phyloP scores from a whole-genome alignment of 2,113 vertebrate species.

The Macquaria australasica region DNA sequence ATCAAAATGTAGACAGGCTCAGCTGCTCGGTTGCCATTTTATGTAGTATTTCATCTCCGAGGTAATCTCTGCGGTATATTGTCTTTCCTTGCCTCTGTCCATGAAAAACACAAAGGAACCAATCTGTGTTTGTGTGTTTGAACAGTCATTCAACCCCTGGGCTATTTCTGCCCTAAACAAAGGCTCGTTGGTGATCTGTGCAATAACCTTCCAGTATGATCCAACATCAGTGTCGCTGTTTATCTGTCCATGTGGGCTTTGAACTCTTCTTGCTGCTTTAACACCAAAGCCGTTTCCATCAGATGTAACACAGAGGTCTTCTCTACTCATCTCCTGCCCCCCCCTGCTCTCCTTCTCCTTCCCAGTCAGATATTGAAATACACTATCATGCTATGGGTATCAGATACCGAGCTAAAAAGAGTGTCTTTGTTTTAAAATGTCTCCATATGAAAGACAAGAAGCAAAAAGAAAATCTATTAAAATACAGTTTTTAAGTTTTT shows the following conservation, averaged over 20 bases:
- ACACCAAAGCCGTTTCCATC: slow-evolving; percentile 18
- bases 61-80: slow-evolving; percentile 53
- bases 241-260: slow-evolving; percentile 41
- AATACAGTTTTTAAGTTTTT: background rate
- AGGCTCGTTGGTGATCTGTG: slow-evolving; percentile 51
- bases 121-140: slow-evolving; percentile 58
- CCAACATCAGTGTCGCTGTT: slow-evolving; percentile 38
- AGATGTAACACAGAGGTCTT: background rate
- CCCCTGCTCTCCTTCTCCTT: background rate
- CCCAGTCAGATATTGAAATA: background rate
- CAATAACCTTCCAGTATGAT: slow-evolving; percentile 44
- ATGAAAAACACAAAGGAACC: slow-evolving; percentile 51
- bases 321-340: background rate
- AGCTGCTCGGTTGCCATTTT: slow-evolving; percentile 65
- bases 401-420: background rate
- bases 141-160: slow-evolving; percentile 53
- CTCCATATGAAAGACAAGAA: background rate
- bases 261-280: slow-evolving; percentile 13
- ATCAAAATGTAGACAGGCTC: slow-evolving; percentile 58
- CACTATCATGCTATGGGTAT: background rate
- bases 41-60: slow-evolving; percentile 65
- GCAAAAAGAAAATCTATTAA: background rate
- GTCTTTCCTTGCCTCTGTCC: slow-evolving; percentile 37
- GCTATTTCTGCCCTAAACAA: slow-evolving; percentile 52
- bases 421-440: background rate